phyloP scores from a whole-genome alignment of 2,113 vertebrate species.

The Aptenodytes forsteri region DNA sequence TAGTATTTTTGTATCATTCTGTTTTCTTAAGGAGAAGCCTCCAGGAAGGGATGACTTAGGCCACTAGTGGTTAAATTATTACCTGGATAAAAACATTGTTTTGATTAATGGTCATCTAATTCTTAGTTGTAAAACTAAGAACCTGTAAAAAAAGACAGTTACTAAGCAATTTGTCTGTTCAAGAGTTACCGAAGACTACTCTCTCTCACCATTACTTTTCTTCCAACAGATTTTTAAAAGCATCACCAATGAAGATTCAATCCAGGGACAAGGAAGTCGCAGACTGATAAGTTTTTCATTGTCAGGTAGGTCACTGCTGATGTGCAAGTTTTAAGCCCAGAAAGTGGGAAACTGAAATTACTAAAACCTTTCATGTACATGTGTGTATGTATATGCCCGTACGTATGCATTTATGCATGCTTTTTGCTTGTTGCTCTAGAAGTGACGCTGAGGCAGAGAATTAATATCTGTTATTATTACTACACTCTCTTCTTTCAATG shows the following conservation, averaged over 20 bases:
- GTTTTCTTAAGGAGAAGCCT: not conserved
- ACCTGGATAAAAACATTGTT: not conserved
- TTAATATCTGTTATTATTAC: not conserved
- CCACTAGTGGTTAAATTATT: not conserved
- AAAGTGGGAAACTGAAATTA: not conserved
- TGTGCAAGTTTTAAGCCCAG: not conserved
- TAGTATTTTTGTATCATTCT: not conserved
- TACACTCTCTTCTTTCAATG: not conserved
- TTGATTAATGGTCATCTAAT: slow-evolving; percentile 38
- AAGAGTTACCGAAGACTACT: not conserved
- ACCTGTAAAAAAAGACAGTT: not conserved
- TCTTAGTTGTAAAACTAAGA: not conserved
- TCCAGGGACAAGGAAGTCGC: slow-evolving; percentile 84
- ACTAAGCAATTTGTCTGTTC: not conserved
- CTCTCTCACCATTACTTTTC: slow-evolving; percentile 27
- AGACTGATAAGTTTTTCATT: slow-evolving; percentile 95
- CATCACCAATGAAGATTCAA: slow-evolving; percentile 84
- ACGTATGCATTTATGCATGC: not conserved
- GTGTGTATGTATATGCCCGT: not conserved
- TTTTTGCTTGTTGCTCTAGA: not conserved
- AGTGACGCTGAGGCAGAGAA: not conserved
- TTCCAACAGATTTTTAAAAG: slow-evolving; percentile 87
- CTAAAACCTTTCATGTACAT: not conserved
- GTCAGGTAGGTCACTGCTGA: slow-evolving; percentile 82
- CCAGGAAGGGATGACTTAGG: not conserved